Percentiles rank a stretch among this genome's conserved stretches.
These are phyloP conservation scores for Cettia cetti DNA, from an alignment of 2,113 vertebrate species.

Conservation along the genomic window DNA sequence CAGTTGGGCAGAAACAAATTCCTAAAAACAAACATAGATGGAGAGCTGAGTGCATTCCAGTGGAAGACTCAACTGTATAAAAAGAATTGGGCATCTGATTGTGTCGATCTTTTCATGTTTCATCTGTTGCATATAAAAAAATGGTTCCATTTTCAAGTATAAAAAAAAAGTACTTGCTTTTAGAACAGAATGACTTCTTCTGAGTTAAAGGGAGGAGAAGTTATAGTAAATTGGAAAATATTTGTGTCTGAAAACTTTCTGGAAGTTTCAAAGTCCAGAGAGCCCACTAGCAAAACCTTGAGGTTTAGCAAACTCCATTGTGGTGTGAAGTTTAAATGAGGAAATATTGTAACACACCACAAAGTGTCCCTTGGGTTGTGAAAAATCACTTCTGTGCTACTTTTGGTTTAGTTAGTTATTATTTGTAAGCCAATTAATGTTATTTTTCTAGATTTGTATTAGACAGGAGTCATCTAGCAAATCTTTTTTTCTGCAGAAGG, in stretches of 20 bases:
- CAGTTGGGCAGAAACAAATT: background rate
- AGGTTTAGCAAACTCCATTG: background rate
- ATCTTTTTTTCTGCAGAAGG: background rate
- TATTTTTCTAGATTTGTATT: constrained; percentile 34
- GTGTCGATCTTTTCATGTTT: background rate
- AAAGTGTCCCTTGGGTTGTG: background rate
- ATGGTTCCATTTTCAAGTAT: background rate
- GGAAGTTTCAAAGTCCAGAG: background rate
- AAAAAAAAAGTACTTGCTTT: background rate
- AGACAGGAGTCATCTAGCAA: background rate
- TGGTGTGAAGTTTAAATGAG: background rate
- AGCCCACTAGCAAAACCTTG: background rate
- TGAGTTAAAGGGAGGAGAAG: background rate
- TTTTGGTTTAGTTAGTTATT: constrained; percentile 14
- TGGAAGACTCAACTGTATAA: background rate
- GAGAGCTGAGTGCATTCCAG: background rate
- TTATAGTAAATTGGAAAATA: background rate
- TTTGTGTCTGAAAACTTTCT: background rate
- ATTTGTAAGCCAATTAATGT: background rate
- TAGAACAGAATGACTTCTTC: background rate
- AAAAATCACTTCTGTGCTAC: background rate
- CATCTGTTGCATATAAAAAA: background rate
- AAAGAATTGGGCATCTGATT: background rate
- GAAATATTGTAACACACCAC: background rate
- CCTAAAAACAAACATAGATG: background rate